phyloP scores from a whole-genome alignment of 2,113 vertebrate species.

The Colaptes auratus region DNA sequence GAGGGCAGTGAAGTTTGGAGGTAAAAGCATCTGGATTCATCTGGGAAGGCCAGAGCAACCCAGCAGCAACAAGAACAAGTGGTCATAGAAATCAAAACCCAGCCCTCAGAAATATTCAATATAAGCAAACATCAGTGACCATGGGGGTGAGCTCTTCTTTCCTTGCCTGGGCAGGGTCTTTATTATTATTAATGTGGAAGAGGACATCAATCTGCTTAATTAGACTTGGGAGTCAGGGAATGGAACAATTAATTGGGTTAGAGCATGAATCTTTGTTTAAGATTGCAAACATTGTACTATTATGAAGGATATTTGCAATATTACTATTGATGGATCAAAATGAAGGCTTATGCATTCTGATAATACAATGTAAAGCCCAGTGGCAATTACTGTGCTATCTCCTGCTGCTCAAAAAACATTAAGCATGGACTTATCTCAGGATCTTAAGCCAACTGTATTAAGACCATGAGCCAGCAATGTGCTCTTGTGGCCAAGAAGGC shows the following conservation, averaged over 20 bases:
- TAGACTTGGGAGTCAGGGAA: not conserved
- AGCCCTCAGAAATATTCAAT: not conserved
- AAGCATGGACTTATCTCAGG: not conserved
- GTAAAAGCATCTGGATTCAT: not conserved
- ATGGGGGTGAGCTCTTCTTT: not conserved
- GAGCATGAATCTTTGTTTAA: not conserved
- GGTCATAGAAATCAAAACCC: not conserved
- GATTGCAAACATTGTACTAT: not conserved
- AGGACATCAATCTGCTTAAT: not conserved
- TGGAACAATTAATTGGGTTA: not conserved
- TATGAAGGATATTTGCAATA: not conserved
- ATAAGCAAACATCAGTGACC: not conserved
- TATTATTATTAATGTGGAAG: conserved; percentile 9
- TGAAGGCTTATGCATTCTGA: not conserved
- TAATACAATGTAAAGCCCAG: not conserved
- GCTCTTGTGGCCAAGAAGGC: too few species aligned
- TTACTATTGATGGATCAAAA: not conserved
- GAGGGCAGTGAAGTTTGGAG: not conserved
- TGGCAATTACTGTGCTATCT: not conserved
- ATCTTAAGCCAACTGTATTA: not conserved
- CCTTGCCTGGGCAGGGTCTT: not conserved
- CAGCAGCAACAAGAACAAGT: not conserved
- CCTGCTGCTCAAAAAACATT: not conserved
- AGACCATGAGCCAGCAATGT: too few species aligned
- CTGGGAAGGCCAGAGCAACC: not conserved